Evolutionary conservation across 2,797 vertebrate species (phyloP), one percentile per base, ranked within the genome.

Genomic region (Pseudopleuronectes americanus): DNA sequence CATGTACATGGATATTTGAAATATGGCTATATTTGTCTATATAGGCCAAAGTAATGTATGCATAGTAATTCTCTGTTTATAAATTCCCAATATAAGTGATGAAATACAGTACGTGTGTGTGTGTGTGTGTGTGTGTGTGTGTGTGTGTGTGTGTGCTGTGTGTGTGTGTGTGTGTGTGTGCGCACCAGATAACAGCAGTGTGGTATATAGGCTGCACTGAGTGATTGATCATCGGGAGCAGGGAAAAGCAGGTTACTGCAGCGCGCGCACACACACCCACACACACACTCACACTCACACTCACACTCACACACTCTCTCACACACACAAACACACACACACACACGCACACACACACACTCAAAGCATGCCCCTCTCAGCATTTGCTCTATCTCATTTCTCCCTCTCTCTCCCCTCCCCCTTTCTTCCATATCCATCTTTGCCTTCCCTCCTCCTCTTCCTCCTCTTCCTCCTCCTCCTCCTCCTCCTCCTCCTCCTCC

Each of bases 241-340:
- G 80, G 81, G 84, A 89, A 93, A 92, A 92, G 85, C 91, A 93
- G 92, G 92, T 92, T 92, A 92, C 90, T 92, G 92, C 93, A 92
- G 55, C 48, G 90, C 68, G 61, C 57, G 55, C 64, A 36, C 74
- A 61, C 59, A 65, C 59, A 65, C 69, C 63, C 45, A 36, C 67
- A 31, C 56, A 43, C 63, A 45, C 53, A 61, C 55, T 48, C 72
- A 68, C 71, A 54, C 68, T 58, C 65, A 54, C 69, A 53, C 65
- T 53, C 67, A 53, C 65, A 53, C 67, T 61, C 57, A 59, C 64
- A 36, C 74, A 61, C 59, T 62, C 59, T 59, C 69, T 63, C 49
- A 36, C 67, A 24, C 56, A 48, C 63, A 45, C 53, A 57, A 51
- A 52, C 72, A 71, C 71, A 54, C 68, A 61, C 65, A 57, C 69